phyloP scores from a whole-genome alignment of 2,888 invertebrate species.

The Pachydiplax longipennis region DNA sequence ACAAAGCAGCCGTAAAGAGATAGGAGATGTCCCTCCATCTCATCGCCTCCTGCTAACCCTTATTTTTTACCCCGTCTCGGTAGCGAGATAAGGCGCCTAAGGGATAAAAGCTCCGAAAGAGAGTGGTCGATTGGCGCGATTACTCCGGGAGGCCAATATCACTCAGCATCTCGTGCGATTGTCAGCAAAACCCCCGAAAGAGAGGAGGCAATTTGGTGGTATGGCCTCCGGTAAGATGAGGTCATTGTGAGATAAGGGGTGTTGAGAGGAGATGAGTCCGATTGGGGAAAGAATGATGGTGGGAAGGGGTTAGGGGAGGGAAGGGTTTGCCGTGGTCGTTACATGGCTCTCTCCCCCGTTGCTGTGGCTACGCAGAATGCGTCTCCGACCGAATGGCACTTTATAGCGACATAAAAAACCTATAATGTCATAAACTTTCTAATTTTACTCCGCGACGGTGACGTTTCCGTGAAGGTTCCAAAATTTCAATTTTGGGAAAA shows the following conservation, averaged over 20 bases:
- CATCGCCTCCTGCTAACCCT: background rate
- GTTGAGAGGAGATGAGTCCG: background rate
- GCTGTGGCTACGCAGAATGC: background rate
- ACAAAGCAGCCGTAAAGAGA: background rate
- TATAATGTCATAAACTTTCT: background rate
- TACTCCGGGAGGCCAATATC: background rate
- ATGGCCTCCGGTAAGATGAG: background rate
- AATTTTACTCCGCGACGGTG: background rate
- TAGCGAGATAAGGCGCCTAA: background rate
- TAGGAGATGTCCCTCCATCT: constrained; percentile 16
- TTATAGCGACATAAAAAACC: background rate
- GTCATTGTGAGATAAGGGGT: background rate
- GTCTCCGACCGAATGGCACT: background rate
- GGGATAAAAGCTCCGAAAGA: background rate
- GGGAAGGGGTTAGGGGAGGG: background rate
- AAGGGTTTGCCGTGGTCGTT: background rate
- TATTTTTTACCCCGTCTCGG: background rate
- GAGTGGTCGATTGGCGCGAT: background rate
- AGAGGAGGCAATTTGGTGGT: background rate
- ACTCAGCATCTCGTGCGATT: background rate
- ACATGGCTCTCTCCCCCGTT: background rate
- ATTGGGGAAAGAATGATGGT: background rate
- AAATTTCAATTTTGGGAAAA: background rate
- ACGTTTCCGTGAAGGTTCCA: background rate
- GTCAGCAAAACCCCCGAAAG: background rate